phyloP scores from a whole-genome alignment of 2,797 vertebrate genomes.

The Todus mexicanus region DNA sequence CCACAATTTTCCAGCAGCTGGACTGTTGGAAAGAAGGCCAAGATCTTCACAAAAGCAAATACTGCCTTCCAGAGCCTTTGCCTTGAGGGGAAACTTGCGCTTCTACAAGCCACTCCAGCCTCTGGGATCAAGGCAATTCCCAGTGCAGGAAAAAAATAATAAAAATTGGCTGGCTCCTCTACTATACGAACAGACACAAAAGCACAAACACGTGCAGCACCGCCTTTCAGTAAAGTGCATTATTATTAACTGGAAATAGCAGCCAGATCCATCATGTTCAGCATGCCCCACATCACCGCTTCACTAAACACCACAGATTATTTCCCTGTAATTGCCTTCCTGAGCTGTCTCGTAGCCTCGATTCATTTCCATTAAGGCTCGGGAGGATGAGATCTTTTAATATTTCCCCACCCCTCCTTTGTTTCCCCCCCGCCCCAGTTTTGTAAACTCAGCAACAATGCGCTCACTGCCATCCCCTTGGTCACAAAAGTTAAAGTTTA shows the following conservation, averaged over 20 bases:
- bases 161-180: not conserved
- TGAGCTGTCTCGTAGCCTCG: conserved; percentile 49
- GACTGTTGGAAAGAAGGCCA: conserved; percentile 5
- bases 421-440: not conserved
- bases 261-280: conserved; percentile 64
- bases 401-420: not conserved
- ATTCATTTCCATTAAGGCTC: conserved; percentile 64
- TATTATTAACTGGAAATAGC: conserved; percentile 63
- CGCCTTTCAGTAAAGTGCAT: conserved; percentile 19
- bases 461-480: not conserved
- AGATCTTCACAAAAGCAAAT: not conserved
- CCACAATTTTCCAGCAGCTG: not conserved
- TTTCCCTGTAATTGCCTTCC: conserved; percentile 69
- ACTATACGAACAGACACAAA: not conserved
- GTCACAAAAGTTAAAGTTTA: not conserved
- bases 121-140: not conserved
- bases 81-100: not conserved
- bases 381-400: conserved; percentile 44
- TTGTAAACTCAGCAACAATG: not conserved
- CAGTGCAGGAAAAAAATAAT: not conserved
- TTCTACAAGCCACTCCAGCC: not conserved
- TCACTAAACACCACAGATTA: conserved; percentile 64
- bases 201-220: conserved; percentile 7
- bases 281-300: conserved; percentile 61
- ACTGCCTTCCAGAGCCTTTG: not conserved